Percentiles rank a stretch among this genome's conserved stretches.
These are phyloP conservation scores for Grammomys dolichurus DNA, from an alignment of 2,113 vertebrate genomes.

Conservation along the genomic window DNA sequence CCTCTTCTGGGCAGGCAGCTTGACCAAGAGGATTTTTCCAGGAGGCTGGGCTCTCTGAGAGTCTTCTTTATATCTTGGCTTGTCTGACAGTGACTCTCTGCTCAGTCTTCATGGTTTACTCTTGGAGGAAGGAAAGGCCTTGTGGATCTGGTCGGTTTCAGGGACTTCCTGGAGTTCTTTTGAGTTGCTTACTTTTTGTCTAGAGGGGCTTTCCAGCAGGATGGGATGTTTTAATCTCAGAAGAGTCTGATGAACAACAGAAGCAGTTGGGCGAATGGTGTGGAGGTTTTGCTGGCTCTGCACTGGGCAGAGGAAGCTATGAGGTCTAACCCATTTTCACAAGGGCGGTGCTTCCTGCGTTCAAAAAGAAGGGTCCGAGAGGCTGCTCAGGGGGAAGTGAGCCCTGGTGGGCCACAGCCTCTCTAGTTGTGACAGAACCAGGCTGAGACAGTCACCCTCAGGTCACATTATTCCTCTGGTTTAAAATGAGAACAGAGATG, in stretches of 20 bases:
- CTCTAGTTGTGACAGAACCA: neutral
- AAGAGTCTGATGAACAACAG: neutral
- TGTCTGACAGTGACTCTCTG: neutral
- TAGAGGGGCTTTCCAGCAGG: neutral
- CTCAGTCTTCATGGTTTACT: neutral
- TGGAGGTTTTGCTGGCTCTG: no score
- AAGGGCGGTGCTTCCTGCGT: neutral
- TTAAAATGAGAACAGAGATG: neutral
- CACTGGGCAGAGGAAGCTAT: accelerated
- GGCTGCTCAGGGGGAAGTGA: neutral
- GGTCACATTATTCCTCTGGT: neutral
- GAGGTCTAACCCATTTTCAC: neutral
- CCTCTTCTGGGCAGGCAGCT: neutral
- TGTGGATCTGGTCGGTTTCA: neutral
- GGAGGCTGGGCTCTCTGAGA: neutral
- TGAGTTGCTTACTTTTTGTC: neutral
- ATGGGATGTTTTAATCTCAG: neutral
- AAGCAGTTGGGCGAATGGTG: neutral
- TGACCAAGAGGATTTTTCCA: neutral
- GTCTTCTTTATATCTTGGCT: neutral
- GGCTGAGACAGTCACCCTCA: neutral
- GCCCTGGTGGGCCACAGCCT: neutral
- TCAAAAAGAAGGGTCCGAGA: neutral
- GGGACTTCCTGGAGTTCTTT: neutral
- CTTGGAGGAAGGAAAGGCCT: neutral